Conservation (phyloP, 2,113 vertebrate genomes). For the Aplodontia rufa region DNA sequence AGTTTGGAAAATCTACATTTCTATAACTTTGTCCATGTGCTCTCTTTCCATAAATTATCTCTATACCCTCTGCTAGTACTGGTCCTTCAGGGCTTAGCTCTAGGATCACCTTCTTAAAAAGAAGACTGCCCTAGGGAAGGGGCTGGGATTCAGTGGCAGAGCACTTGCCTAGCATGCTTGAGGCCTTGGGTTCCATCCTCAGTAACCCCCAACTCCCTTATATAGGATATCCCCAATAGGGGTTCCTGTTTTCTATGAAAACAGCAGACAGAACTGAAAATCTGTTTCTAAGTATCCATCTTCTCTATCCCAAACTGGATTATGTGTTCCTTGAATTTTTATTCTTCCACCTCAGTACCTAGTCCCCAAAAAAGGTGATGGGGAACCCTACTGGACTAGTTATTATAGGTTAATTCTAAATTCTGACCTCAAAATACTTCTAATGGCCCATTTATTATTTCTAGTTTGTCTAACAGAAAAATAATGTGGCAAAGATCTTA, state of each 20-base stretch:
- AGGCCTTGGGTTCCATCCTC: not conserved
- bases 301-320: not conserved
- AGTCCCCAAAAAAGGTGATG: not conserved
- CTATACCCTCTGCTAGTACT: not conserved
- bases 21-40: not conserved
- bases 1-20: not conserved
- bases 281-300: not conserved
- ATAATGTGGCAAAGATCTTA: not conserved
- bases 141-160: not conserved
- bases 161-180: too few relatives aligned
- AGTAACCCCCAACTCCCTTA: not conserved
- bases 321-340: not conserved
- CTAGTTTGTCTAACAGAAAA: not conserved
- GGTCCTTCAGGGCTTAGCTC: not conserved
- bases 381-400: not conserved
- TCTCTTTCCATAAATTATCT: not conserved
- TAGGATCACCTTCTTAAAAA: not conserved
- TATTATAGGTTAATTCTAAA: not conserved
- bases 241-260: not conserved
- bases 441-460: not conserved
- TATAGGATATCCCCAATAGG: not conserved
- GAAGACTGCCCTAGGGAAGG: not conserved
- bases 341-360: not conserved
- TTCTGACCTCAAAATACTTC: not conserved
- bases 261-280: slow-evolving; percentile 9